These are phyloP conservation scores for Saguinus imperator DNA, from an alignment of 2,113 vertebrate species.

Conservation along the genomic window DNA sequence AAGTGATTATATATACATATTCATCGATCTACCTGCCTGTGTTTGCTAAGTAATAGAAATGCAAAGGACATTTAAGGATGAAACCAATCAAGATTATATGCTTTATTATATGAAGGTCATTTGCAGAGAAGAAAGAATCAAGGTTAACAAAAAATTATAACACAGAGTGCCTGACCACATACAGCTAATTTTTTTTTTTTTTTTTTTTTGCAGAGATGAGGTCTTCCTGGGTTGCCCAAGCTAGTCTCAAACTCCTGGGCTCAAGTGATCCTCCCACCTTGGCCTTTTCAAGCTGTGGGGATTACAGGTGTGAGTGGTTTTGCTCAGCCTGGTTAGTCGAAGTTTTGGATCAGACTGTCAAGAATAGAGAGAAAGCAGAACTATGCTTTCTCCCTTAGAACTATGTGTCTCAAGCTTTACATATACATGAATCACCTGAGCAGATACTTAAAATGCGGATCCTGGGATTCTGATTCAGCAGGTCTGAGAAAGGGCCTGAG, in stretches of 20 bases:
- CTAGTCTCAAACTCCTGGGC: too few relatives aligned
- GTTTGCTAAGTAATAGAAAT: neutral
- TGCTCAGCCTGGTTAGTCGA: neutral
- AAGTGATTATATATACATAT: neutral
- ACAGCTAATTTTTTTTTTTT: too few relatives aligned
- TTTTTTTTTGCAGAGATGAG: too few relatives aligned
- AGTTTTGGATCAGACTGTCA: neutral
- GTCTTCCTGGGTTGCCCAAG: too few relatives aligned
- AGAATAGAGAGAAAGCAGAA: neutral
- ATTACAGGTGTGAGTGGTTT: too few relatives aligned
- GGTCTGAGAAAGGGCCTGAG: neutral
- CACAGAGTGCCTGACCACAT: neutral
- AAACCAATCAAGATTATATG: neutral
- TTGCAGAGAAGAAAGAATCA: neutral
- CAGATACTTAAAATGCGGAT: neutral
- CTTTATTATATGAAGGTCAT: neutral
- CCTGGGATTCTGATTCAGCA: neutral
- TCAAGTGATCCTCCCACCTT: too few relatives aligned
- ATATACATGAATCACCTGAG: neutral
- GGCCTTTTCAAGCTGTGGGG: too few relatives aligned
- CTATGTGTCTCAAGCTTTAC: neutral
- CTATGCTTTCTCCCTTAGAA: neutral
- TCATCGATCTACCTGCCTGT: neutral
- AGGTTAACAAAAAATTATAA: neutral
- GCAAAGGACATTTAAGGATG: neutral